Base-by-base conservation (phyloP, 2,797 vertebrate genomes). In the Anolis apletophallus region DNA sequence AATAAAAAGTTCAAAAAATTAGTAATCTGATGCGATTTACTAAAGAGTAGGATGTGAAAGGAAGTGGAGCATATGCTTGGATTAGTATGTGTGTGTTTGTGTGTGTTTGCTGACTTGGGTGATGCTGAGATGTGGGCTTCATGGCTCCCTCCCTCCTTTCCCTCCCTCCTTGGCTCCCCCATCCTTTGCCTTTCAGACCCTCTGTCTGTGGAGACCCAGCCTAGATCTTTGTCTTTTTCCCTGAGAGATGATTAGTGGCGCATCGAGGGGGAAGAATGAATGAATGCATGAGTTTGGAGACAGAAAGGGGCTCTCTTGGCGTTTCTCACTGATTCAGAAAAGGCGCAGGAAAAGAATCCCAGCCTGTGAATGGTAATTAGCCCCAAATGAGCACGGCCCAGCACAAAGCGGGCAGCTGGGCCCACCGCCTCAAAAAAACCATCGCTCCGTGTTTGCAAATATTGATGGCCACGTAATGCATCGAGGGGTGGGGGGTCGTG, bases 381-480 rank as follows among this genome's bases (percentile, higher is more conserved):
- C 26, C 91, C 87, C 91, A 69, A n/a, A 91, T 90, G 85, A 83
- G 89, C 90, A 90, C 5, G 1, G 0, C 0, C 19, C 13, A 0
- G 87, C 90, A 95, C 92, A 95, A 95, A 95, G 88, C 89, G 52
- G 0, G 91, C 94, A 26, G 93, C 94, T 93, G 94, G 89, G 90
- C 91, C 1, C 75, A 89, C 90, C 81, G 90, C 92, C 94, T 95
- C 92, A 91, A 93, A 94, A 93, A 89, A 91, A 85, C 52, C 84
- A 89, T 80, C 0, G 77, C 85, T 90, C 93, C 81, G 36, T 94
- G 94, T 95, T 94, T 95, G 94, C 93, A 95, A 95, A 95, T 92
- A 95, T 86, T 36, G 61, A 92, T 90, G 93, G 91, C 93, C 91
- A 81, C 92, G 88, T 89, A 78, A 0, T n/a, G 89, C 1, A 23